Evolutionary conservation across 37 sponge, comb jelly and placozoan species (phyloP).

Genomic region (Bolinopsis microptera): DNA sequence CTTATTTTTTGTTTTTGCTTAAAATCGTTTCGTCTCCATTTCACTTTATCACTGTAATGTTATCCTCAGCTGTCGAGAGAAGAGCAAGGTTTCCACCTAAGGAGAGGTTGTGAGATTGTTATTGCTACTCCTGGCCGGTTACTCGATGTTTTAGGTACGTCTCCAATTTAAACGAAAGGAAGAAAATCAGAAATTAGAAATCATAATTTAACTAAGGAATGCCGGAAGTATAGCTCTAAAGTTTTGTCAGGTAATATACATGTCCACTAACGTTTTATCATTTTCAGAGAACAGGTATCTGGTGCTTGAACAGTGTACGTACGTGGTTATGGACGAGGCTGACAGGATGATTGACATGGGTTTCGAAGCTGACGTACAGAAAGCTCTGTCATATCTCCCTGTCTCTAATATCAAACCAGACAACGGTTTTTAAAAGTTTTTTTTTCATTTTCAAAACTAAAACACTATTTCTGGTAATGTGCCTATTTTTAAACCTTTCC

Average conservation of each 20-base stretch:
- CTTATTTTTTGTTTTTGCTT: not conserved
- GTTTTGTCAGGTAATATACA: too few species aligned
- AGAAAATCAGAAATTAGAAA: not conserved
- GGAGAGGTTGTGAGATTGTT: constrained; percentile 96
- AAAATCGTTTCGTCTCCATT: too few species aligned
- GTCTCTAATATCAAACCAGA: constrained; percentile 93
- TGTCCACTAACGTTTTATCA: too few species aligned
- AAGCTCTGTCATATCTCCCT: constrained; percentile 87
- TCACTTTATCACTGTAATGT: not conserved
- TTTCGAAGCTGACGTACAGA: constrained; percentile 98
- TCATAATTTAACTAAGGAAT: not conserved
- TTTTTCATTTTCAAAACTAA: constrained; percentile 87
- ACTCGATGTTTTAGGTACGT: constrained; percentile 94
- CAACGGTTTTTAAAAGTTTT: too few species aligned
- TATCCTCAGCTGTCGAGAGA: constrained; percentile 77
- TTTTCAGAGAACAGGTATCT: constrained; percentile 77
- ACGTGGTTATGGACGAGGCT: constrained; percentile 98
- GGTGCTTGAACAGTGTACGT: constrained; percentile 89
- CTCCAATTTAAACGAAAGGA: too few species aligned
- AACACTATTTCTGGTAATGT: constrained; percentile 74
- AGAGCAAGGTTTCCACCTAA: constrained; percentile 93
- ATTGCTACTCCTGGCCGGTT: constrained; percentile 98
- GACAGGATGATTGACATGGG: constrained; percentile 99
- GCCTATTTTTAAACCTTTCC: too few species aligned
- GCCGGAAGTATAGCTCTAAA: too few species aligned